Conservation (phyloP, 2,888 invertebrate species). For the Cylloceria caligata region DNA sequence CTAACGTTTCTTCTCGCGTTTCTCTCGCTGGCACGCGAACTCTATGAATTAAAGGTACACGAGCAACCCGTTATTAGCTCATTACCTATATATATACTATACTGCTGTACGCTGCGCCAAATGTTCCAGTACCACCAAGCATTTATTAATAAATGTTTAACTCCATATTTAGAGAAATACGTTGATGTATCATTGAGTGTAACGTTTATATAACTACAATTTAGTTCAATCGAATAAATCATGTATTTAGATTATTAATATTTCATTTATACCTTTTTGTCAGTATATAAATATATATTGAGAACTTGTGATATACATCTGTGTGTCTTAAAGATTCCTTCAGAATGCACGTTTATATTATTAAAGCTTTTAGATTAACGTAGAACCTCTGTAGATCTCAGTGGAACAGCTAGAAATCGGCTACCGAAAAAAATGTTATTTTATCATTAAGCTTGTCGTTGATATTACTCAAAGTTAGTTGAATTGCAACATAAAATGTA, state of each 20-base stretch:
- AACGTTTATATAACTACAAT: too few species aligned
- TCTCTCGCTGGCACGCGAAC: constrained; percentile 23
- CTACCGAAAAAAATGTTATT: constrained; percentile 11
- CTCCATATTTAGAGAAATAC: not conserved
- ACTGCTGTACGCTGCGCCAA: not conserved
- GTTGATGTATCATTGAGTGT: not conserved
- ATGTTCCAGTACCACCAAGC: not conserved
- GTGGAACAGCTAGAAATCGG: constrained; percentile 14
- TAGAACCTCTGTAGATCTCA: not conserved
- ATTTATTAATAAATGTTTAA: not conserved
- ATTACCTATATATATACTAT: constrained; percentile 34
- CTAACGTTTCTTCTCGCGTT: constrained; percentile 28
- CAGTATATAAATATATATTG: not conserved
- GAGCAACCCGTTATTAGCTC: constrained; percentile 35
- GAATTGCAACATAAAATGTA: too few species aligned
- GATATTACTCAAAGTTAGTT: too few species aligned
- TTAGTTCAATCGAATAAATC: too few species aligned
- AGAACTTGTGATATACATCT: not conserved
- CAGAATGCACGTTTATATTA: not conserved
- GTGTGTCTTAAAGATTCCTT: not conserved
- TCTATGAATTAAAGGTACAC: constrained; percentile 36
- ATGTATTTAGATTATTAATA: too few species aligned
- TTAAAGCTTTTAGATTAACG: not conserved
- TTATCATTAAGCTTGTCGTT: not conserved
- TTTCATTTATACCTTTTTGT: not conserved